Base-by-base conservation (phyloP, 2,797 vertebrate genomes). In the Pseudochirops cupreus region DNA sequence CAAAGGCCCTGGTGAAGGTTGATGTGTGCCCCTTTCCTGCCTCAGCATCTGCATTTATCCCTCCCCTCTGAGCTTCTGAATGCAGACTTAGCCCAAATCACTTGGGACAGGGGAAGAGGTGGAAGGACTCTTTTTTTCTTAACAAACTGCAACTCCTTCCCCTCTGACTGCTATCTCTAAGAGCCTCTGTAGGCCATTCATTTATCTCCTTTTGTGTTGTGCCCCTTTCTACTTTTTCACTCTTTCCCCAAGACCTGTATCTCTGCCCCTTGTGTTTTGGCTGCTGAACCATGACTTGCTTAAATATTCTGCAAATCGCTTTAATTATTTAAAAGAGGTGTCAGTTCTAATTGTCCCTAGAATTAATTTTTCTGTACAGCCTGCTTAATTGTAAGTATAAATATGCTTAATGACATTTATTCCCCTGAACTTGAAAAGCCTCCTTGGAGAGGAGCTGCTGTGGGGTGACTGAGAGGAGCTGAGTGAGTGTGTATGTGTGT, bases 301-400 rank as follows among this genome's bases (percentile, higher is more conserved):
- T 29, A 90, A 92, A 56, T 91, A 39, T 94, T 89, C 91, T n/a
- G 89, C 93, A 56, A 91, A 74, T n/a, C 54, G 18, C 93, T 90
- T 95, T 92, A 56, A 52, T 53, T 59, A 91, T 91, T 74, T 56
- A 92, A 97, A 96, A 59, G 53, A 90, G 58, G 50, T 59, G 52
- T 95, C 33, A 33, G 16, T 59, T 95, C 89, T 93, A 91, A 92
- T 67, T 91, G 53, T 33, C 52, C 94, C 18, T 10, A 92, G 56
- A 50, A 58, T 18, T 16, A 53, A 87, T 55, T 93, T 46, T 7
- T 89, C 55, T 96, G 92, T 53, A 52, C 14, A 33, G 1, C 5
- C 46, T 52, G 57, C 94, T 93, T 92, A 67, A 33, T 0, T 91
- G 91, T 33, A 89, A 93, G 91, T 6, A 10, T 62, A 93, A 54